Evolutionary conservation across 2,797 vertebrate genomes (phyloP).

Genomic region (Falco berigora): DNA sequence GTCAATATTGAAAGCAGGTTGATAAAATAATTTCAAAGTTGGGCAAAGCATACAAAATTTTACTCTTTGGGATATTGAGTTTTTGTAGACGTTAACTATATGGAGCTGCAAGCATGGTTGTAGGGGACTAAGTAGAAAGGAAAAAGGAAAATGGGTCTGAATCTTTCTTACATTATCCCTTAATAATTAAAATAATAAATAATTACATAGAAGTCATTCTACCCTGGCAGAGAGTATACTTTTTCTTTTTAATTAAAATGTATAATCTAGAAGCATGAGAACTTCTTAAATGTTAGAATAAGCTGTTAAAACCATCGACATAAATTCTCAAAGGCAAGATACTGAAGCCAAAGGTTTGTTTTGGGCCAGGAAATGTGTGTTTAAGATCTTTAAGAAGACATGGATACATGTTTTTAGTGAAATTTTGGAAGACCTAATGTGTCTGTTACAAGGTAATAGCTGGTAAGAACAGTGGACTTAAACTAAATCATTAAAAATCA

Average conservation of each 20-base stretch:
- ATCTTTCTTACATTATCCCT: neutral
- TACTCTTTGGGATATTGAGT: neutral
- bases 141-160: neutral
- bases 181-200: neutral
- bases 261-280: neutral
- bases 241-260: neutral
- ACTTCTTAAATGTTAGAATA: neutral
- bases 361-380: neutral
- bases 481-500: neutral
- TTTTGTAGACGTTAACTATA: neutral
- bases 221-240: neutral
- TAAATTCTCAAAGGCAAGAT: neutral
- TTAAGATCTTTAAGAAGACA: neutral
- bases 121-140: neutral
- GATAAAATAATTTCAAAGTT: neutral
- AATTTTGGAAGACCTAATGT: neutral
- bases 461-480: neutral
- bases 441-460: neutral
- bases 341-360: neutral
- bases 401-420: neutral
- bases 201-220: neutral
- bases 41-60: neutral
- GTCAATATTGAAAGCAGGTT: neutral
- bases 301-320: neutral
- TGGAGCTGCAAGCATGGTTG: neutral